Conservation (phyloP, 2,888 invertebrate genomes). For the Myathropa florea region DNA sequence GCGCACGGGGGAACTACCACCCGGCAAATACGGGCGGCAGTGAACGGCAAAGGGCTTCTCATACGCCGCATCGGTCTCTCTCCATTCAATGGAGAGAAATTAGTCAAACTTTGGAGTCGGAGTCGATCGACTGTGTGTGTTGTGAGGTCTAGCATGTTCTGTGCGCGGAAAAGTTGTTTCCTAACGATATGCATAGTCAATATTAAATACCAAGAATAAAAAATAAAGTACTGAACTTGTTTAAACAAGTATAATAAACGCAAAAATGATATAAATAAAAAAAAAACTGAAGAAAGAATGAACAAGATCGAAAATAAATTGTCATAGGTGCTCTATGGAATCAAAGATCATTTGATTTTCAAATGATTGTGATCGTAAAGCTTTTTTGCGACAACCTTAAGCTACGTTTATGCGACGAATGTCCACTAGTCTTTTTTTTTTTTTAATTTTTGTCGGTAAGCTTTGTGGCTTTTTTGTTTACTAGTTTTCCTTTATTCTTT, state of each 20-base stretch:
- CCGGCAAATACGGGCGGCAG: neutral
- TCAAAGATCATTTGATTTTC: constrained; percentile 13
- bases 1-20: constrained; percentile 23
- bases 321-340: neutral
- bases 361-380: neutral
- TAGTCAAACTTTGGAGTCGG: constrained; percentile 64
- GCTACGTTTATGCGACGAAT: neutral
- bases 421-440: constrained; percentile 15
- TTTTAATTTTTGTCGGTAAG: constrained; percentile 31
- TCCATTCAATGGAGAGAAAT: constrained; percentile 53
- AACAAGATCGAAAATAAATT: neutral
- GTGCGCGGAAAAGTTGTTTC: constrained; percentile 35
- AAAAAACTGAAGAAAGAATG: neutral
- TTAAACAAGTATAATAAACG: too few relatives aligned
- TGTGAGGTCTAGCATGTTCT: constrained; percentile 17
- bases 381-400: neutral
- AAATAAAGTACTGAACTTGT: neutral
- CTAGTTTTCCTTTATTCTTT: neutral
- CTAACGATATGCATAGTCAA: constrained; percentile 45
- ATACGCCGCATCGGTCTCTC: constrained; percentile 41
- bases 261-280: too few relatives aligned
- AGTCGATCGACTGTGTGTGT: constrained; percentile 54
- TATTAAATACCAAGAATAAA: neutral
- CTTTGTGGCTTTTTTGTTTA: constrained; percentile 18
- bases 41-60: constrained; percentile 57